Percentiles rank a stretch among this genome's conserved stretches.
These are phyloP conservation scores for Xylota segnis DNA, from an alignment of 2,888 invertebrate genomes.

Conservation along the genomic window DNA sequence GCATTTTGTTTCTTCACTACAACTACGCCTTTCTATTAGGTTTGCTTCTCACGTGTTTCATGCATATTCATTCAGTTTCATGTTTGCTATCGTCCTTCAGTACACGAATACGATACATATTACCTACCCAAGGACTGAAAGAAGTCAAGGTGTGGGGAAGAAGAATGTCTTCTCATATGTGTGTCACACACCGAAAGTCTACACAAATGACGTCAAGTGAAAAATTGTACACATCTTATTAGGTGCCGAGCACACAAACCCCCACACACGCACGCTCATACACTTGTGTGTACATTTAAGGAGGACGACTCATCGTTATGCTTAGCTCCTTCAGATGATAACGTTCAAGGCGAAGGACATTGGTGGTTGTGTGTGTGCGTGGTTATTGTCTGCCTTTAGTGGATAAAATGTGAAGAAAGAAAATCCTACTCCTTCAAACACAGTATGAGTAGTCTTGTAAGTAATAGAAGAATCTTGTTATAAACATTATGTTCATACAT, in stretches of 20 bases:
- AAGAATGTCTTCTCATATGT: neutral
- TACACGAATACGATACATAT: neutral
- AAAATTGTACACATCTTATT: constrained; percentile 26
- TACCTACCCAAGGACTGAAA: constrained; percentile 19
- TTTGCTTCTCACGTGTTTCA: constrained; percentile 15
- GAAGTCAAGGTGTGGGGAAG: constrained; percentile 16
- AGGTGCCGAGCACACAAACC: constrained; percentile 3
- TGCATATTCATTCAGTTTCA: constrained; percentile 30
- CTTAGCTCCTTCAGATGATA: constrained; percentile 19
- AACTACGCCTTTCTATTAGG: neutral
- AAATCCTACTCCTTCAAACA: neutral
- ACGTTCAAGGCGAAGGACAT: constrained; percentile 53
- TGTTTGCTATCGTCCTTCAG: constrained; percentile 27
- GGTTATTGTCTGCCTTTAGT: neutral
- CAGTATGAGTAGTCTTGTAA: neutral
- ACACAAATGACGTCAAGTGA: constrained; percentile 40
- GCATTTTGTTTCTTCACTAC: constrained; percentile 29
- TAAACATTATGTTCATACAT: neutral
- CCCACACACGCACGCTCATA: neutral
- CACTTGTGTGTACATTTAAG: neutral
- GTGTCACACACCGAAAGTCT: constrained; percentile 22
- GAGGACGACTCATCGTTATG: constrained; percentile 3
- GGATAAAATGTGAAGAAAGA: neutral
- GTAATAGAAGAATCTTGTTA: neutral
- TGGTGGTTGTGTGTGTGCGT: neutral